Evolutionary conservation across 1,140 invertebrate genomes (phyloP).

Genomic region (Drosophila pectinifera): DNA sequence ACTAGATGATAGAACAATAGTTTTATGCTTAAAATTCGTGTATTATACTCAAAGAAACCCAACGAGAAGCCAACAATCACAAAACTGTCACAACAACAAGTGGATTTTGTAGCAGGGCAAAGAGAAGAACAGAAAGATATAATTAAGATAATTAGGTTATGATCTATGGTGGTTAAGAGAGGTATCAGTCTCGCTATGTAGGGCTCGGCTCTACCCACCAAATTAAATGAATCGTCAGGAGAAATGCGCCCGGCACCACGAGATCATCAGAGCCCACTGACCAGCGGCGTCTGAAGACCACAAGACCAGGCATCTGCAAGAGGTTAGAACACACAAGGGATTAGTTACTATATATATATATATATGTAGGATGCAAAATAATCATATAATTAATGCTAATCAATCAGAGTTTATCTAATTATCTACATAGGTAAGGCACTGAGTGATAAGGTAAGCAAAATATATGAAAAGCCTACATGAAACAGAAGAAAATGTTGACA

Average conservation of each 20-base stretch:
- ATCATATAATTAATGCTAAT: neutral
- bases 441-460: too few species aligned
- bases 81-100: conserved; percentile 62
- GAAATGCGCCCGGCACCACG: conserved; percentile 92
- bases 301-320: conserved; percentile 92
- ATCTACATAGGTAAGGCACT: too few species aligned
- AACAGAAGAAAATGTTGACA: too few species aligned
- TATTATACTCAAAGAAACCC: conserved; percentile 88
- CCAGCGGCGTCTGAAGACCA: conserved; percentile 94
- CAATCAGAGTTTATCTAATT: neutral
- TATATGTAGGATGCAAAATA: neutral
- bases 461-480: too few species aligned
- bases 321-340: neutral
- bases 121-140: conserved; percentile 18
- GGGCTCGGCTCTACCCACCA: conserved; percentile 87
- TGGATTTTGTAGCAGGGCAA: neutral
- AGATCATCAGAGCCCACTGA: conserved; percentile 95
- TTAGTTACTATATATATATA: conserved; percentile 20
- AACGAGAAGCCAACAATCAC: conserved; percentile 85
- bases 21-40: conserved; percentile 86
- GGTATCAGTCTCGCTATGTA: too few species aligned
- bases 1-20: conserved; percentile 90
- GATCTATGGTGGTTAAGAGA: neutral
- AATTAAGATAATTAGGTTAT: neutral
- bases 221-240: conserved; percentile 91